phyloP scores from a whole-genome alignment of 2,113 vertebrate genomes.

The Athene noctua region DNA sequence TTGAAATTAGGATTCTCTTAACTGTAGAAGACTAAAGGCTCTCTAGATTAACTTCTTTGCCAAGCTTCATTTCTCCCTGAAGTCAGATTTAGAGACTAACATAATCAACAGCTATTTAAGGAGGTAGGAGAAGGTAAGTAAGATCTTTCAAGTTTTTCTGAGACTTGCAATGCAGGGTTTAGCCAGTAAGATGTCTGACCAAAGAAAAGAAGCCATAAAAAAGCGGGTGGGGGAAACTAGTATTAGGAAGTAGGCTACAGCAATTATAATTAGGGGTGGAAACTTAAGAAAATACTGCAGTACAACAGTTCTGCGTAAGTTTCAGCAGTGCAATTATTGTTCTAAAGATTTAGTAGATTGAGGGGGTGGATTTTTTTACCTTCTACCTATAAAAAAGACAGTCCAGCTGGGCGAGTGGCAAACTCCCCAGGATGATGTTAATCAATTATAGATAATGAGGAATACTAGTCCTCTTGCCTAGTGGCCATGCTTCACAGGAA shows the following conservation, averaged over 20 bases:
- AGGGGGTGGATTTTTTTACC: accelerated
- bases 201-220: neutral
- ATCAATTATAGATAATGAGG: neutral
- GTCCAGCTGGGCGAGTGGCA: neutral
- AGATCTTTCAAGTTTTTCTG: neutral
- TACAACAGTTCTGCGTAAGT: no score
- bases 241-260: neutral
- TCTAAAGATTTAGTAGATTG: neutral
- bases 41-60: neutral
- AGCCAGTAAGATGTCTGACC: neutral
- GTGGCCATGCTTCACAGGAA: neutral
- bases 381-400: neutral
- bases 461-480: neutral
- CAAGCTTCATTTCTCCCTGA: neutral
- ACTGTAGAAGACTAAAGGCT: neutral
- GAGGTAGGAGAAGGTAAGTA: neutral
- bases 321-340: neutral
- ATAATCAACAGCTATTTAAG: neutral
- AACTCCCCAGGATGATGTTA: neutral
- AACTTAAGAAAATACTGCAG: neutral
- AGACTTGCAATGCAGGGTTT: neutral
- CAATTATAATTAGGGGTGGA: neutral
- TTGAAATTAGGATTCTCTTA: neutral
- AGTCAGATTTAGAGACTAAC: neutral
- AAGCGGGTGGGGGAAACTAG: neutral